Evolutionary conservation across 1,140 invertebrate species (phyloP), one percentile per base, ranked within the genome.

Genomic region (Cryptotermes secundus): DNA sequence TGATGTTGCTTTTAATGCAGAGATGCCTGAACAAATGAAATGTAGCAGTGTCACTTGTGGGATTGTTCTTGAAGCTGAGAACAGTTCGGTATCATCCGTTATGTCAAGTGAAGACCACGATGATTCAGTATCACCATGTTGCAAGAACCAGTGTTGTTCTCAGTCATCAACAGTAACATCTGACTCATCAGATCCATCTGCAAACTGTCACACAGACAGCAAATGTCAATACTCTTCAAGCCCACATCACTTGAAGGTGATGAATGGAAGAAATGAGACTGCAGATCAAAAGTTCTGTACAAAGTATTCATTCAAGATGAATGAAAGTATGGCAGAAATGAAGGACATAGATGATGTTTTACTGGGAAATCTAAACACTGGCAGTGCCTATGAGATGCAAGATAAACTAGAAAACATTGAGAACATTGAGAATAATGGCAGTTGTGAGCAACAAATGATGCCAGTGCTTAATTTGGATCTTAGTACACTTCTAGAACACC

Each of bases 391-490:
- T 9, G 31, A 31, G 9, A n/a, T 72, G 26, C 26, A 72, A 7
- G 26, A 26, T n/a, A 31, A 24, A 7, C 26, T 24, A 0, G 81
- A 82, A 31, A 82, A 49, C 45, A 38, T 34, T 35, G 80, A 81
- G 24, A 36, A 3, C 12, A n/a, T 38, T 81, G 38, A 34, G 35
- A n/a, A 31, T 53, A 42, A 82, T 34, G 38, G 10, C 12, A 82
- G 16, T 31, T 7, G 9, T 3, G 31, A 85, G 81, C 86, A 88
- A n/a, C 84, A 86, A 0, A 86, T 87, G 19, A 88, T 89, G 87
- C 88, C 88, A 0, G 88, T 89, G 38, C 65, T 90, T 24, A 90
- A 89, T 85, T 85, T 90, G 0, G 89, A 90, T 85, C 84, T 90
- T 1, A 90, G 88, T 81, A 89, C 88, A 79, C 89, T 53, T 82